Evolutionary conservation across 2,113 vertebrate species (phyloP).

Genomic region (Nycticebus coucang): DNA sequence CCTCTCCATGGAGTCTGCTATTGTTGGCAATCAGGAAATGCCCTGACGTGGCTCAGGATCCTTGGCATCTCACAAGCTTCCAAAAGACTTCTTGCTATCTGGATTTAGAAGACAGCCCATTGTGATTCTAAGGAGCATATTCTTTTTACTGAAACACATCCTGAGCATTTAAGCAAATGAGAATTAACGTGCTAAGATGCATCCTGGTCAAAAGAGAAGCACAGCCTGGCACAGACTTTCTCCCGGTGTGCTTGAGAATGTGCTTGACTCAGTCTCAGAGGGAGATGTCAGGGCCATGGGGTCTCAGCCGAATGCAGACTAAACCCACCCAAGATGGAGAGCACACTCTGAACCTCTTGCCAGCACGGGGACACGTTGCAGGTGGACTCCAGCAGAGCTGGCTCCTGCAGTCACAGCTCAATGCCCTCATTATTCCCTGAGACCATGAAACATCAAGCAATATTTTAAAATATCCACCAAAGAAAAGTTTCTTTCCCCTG

Average conservation of each 20-base stretch:
- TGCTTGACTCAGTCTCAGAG: neutral
- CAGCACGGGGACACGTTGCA: neutral
- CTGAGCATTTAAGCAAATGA: neutral
- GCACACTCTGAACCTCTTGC: no score
- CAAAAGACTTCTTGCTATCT: neutral
- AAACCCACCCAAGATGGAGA: neutral
- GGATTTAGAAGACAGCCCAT: neutral
- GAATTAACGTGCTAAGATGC: neutral
- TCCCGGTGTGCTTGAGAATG: neutral
- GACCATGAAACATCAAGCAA: neutral
- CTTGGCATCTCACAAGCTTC: neutral
- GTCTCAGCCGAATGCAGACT: neutral
- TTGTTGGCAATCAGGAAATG: neutral
- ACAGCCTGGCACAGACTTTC: neutral
- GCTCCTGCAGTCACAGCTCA: neutral
- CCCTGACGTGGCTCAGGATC: neutral
- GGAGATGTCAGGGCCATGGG: rapidly evolving
- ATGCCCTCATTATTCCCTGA: neutral
- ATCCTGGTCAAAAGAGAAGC: rapidly evolving
- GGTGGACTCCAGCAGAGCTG: neutral
- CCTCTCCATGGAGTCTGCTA: neutral
- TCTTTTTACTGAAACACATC: neutral
- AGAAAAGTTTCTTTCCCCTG: neutral
- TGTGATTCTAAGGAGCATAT: neutral
- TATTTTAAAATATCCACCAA: neutral